Evolutionary conservation across 2,113 vertebrate species (phyloP), one percentile per base, ranked within the genome.

Genomic region (Suncus etruscus): DNA sequence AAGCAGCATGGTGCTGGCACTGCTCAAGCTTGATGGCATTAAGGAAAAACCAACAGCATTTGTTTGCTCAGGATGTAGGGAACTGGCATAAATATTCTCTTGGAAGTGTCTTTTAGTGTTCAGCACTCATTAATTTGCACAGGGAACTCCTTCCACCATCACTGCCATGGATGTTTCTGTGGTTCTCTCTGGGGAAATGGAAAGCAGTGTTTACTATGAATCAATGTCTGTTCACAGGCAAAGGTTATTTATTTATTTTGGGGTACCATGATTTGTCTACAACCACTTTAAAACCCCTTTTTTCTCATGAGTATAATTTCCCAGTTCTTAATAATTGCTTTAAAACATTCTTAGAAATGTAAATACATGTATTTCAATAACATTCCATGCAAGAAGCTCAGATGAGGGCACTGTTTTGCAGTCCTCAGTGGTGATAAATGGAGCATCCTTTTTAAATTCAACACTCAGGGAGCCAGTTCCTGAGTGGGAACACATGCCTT

Each of bases 251-350:
- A 20, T 24, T 14, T 25, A 7, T 22, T 18, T 65, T 65, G 51
- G 51, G 51, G 51, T 3, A 61, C 20, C 58, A 61, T 6, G 11
- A 9, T 27, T 39, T n/a, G 66, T 80, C 70, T 75, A 82, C 65
- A 66, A 27, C 25, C 65, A 61, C 65, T 66, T 73, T 39, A 45
- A 72, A 80, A 92, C 24, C 6, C 6, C 25, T 86, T 47, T 80
- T 86, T 75, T 81, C 65, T 85, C 58, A 66, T 0, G 66, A 48
- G 54, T 76, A 86, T 68, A 79, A 11, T 7, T 92, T 76, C 58
- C 61, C 45, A 86, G 18, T 89, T 91, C 66, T 79, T 84, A 84
- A 58, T 22, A 90, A 93, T 6, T 47, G 18, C n/a, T 70, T 91
- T 25, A 32, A 25, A 65, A 79, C n/a, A 74, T 92, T 90, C 86